These are phyloP conservation scores for Bombus haemorrhoidalis DNA, from an alignment of 1,140 invertebrate genomes.

Conservation along the genomic window DNA sequence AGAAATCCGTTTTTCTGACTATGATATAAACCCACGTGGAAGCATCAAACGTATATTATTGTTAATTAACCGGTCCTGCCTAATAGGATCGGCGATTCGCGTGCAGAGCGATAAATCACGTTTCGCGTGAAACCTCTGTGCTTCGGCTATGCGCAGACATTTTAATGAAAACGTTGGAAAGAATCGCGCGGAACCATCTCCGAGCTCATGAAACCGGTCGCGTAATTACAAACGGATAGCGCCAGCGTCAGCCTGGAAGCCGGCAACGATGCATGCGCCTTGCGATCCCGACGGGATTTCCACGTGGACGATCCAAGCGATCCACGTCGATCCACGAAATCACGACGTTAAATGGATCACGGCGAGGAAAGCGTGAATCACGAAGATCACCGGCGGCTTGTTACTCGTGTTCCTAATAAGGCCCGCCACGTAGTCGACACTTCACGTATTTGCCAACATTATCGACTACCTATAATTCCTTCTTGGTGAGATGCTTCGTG, in stretches of 20 bases:
- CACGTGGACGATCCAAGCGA: not conserved
- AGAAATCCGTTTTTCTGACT: not conserved
- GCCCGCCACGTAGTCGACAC: not conserved
- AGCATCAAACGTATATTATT: not conserved
- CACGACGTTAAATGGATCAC: not conserved
- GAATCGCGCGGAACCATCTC: conserved; percentile 45
- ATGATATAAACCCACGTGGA: not conserved
- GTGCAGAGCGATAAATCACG: conserved; percentile 34
- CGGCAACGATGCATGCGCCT: not conserved
- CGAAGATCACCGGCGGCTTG: not conserved
- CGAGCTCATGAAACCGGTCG: conserved; percentile 11
- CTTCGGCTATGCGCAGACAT: not conserved
- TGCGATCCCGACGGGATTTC: not conserved
- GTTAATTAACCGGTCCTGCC: conserved; percentile 14
- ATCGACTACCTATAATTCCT: not conserved
- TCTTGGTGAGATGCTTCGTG: not conserved
- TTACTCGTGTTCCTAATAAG: conserved; percentile 19
- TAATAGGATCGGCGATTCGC: conserved; percentile 26
- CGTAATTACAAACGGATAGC: conserved; percentile 38
- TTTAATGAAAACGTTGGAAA: conserved; percentile 52
- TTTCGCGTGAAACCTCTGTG: conserved; percentile 14
- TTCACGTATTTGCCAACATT: not conserved
- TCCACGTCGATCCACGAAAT: conserved; percentile 6
- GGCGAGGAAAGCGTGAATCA: conserved; percentile 13
- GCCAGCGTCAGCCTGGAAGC: not conserved